Evolutionary conservation across 1,140 invertebrate species (phyloP).

Genomic region (Ostrea edulis): DNA sequence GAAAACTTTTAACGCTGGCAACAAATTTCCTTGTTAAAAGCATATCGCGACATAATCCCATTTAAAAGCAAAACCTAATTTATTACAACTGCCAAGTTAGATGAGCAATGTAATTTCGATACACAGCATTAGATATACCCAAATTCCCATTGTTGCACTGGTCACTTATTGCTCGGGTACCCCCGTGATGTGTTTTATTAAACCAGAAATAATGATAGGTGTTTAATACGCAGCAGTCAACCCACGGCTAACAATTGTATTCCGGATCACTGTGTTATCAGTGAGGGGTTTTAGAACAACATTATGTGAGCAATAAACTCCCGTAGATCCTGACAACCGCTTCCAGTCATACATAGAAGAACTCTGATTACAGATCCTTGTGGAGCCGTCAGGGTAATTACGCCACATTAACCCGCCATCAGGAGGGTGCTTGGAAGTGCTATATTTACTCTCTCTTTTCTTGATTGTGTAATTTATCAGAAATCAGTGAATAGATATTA

Average conservation of each 20-base stretch:
- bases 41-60: slow-evolving; percentile 38
- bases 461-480: slow-evolving; percentile 37
- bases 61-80: slow-evolving; percentile 36
- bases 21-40: slow-evolving; percentile 37
- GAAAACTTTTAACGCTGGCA: slow-evolving; percentile 32
- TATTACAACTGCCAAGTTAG: slow-evolving; percentile 34
- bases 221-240: not conserved
- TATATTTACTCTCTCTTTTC: slow-evolving; percentile 32
- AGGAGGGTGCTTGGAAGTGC: slow-evolving; percentile 15
- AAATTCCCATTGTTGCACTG: not conserved
- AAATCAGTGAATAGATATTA: slow-evolving; percentile 36
- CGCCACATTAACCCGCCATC: slow-evolving; percentile 31
- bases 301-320: slow-evolving; percentile 29
- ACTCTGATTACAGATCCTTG: not conserved
- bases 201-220: slow-evolving; percentile 33
- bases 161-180: slow-evolving; percentile 6
- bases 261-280: slow-evolving; percentile 20
- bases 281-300: slow-evolving; percentile 22
- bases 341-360: not conserved
- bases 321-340: not conserved
- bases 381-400: slow-evolving; percentile 3
- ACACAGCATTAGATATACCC: slow-evolving; percentile 28
- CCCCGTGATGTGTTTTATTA: slow-evolving; percentile 2
- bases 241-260: slow-evolving; percentile 23
- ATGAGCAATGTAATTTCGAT: slow-evolving; percentile 37